Base-by-base conservation (phyloP, 64 coral and sea anemone genomes). In the Platygyra sinensis region DNA sequence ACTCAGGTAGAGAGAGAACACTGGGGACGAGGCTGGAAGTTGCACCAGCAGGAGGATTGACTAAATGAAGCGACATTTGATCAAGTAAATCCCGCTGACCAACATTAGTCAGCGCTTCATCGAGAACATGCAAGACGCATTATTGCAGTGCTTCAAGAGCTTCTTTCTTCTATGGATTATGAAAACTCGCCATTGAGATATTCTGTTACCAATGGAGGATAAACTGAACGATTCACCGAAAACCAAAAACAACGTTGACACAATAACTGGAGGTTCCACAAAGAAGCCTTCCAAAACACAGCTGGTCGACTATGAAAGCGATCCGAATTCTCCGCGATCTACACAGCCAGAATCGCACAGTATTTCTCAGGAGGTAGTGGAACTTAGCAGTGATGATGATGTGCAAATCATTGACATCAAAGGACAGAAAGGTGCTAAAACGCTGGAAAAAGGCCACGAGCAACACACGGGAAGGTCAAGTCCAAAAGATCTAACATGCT, bases 401-500 rank as follows among this genome's bases (percentile, higher is more conserved):
- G 33, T 65, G 17, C 81, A 85, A 42, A 72, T 85, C 13, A 25
- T 39, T 18, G 63, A 85, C 49, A 24, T 72, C 4, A 83, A 65
- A 67, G 11, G 31, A 9, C 15, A 83, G 46, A 65, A 19, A 9
- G 24, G 12, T 9, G 8, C 51, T 10, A 30, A 69, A 72, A 12
- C 62, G n/a, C 38, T n/a, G 20, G 11, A 33, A 33, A 14, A 52
- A 24, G 63, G 36, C 65, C 19, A 39, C 67, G 81, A 69, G 18
- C 62, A 42, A 32, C 5, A 11, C 18, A 25, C 32, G 19, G 87
- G 74, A 72, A 78, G 67, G 8, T 55, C 27, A 32, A 93, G 87
- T 38, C 87, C 90, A 39, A 92, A 61, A 62, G 94, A 96, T 59
- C 49, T 86, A 38, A 89, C 84, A 15, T 97, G 95, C 27, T 91